These are phyloP conservation scores for Meles meles DNA, from an alignment of 2,113 vertebrate species.

Conservation along the genomic window DNA sequence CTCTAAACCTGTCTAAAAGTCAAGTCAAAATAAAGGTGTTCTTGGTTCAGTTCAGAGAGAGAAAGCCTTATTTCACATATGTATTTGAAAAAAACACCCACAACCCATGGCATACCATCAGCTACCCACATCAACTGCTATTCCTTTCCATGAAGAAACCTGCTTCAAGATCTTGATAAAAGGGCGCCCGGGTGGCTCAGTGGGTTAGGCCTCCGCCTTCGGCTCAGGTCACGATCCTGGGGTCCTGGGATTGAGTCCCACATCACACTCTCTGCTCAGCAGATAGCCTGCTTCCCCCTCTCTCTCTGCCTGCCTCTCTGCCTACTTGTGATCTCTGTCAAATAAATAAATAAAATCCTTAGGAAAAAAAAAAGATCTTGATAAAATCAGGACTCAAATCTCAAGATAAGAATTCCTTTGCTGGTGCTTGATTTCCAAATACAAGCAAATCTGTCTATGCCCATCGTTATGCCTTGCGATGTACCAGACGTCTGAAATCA, in stretches of 20 bases:
- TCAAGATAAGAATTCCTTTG: background rate
- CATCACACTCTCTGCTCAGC: too few relatives aligned
- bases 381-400: conserved; percentile 36
- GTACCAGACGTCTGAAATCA: background rate
- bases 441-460: background rate
- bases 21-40: background rate
- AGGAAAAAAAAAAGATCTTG: background rate
- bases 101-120: background rate
- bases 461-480: background rate
- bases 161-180: background rate
- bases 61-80: conserved; percentile 21
- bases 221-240: too few relatives aligned
- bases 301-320: too few relatives aligned
- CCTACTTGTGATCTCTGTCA: too few relatives aligned
- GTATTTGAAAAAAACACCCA: background rate
- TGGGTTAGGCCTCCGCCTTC: too few relatives aligned
- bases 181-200: too few relatives aligned
- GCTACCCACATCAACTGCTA: background rate
- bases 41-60: conserved; percentile 20
- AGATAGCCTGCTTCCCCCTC: too few relatives aligned
- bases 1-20: background rate
- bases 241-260: too few relatives aligned
- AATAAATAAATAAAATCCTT: too few relatives aligned
- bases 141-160: background rate
- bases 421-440: background rate